Base-by-base conservation (phyloP, 2,797 vertebrate genomes). In the Toxotes lorentzi region DNA sequence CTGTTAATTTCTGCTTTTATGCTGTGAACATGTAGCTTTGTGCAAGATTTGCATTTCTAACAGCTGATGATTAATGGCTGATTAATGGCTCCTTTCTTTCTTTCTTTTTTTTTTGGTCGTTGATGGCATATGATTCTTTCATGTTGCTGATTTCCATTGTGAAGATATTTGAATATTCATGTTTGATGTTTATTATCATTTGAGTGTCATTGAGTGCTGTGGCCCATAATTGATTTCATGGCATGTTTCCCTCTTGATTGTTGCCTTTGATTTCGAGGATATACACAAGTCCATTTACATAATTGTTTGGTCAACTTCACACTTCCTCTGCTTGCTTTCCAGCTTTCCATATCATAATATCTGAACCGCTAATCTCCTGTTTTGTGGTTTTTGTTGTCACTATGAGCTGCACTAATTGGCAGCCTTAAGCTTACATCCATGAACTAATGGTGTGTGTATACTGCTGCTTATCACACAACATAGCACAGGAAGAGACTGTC, bases 91-190 rank as follows among this genome's bases (percentile, higher is more conserved):
- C 16, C 57, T 45, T 0, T 30, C 27, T 30, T 2, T 30, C 3
- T 30, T 30, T 30, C 27, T 30, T 30, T 30, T 27, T 27, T 30
- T 0, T 19, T 30, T 47, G 3, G 32, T 30, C 69, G 58, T 63
- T 76, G n/a, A n/a, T 24, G 12, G 14, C 24, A 17, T 32, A 19
- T 73, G 21, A 14, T 17, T 2, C 30, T 40, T 60, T 73, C 32
- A 48, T 62, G 34, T 23, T 41, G 51, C 53, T 74, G 58, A 57
- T 74, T 23, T 47, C 1, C 8, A 54, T 14, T 30, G 43, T 32
- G 40, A 24, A 34, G 11, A 60, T 34, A 8, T 56, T 3, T 35
- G 24, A 40, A 48, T 61, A 23, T 41, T 40, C 0, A 19, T 38
- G 12, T 24, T 41, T 58, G 45, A 47, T 8, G 48, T n/a, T 56